Evolutionary conservation across 30 jellyfish, hydroid and myxozoan species (phyloP), one percentile per base, ranked within the genome.

Genomic region (Cassiopea andromeda): DNA sequence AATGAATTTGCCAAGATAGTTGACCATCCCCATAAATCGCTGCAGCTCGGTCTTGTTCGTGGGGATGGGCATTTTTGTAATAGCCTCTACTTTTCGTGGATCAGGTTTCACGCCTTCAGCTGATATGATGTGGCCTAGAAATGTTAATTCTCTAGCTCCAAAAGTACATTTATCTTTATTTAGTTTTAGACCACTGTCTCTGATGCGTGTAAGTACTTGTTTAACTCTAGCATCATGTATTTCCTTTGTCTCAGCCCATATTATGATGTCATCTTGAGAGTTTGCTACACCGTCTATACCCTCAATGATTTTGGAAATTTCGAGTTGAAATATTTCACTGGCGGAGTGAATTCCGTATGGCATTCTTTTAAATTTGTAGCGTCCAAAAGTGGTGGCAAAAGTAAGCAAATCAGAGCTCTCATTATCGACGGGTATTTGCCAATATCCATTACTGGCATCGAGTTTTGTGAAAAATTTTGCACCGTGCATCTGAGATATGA

Each of bases 51-150:
- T 14, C 8, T 3, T 70, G 79, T 70, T 70, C 8, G 57, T 70
- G 49, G 50, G 79, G 49, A 43, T 27, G 6, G 82, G 59, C 82
- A 73, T 72, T 17, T 85, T 73, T 43, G 49, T 75, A 47, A 85
- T 64, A 9, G 76, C 93, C 59, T 49, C 89, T 2, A 87, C 78
- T 73, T 81, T 81, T 85, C 16, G 50, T 9, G 89, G 97, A 47
- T 89, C 92, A 13, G 89, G 93, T n/a, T 66, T 57, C 49, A 89
- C 84, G 66, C 97, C 97, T 60, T 81, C 89, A 7, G 75, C 77
- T 16, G 69, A 48, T 6, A 81, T 81, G 77, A 70, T 70, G 73
- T 89, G 97, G 43, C 97, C 97, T 61, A 82, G 59, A 66, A 47
- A 90, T 44, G 77, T 73, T 44, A 90, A 69, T 58, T 90, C 97